phyloP scores from a whole-genome alignment of 2,888 invertebrate species.

The Patella caerulea region DNA sequence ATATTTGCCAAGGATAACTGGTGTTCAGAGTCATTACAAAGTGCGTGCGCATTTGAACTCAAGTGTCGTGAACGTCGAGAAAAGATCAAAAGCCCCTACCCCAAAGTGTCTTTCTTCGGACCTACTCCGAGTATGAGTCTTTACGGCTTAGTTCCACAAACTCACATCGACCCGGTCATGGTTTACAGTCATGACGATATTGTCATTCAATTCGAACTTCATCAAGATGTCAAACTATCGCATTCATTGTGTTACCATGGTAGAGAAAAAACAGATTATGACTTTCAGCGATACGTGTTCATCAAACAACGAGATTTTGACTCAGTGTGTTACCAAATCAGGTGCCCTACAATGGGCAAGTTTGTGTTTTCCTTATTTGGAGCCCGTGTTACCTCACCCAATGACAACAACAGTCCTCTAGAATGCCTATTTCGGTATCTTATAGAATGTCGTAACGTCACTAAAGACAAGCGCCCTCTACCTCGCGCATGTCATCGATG shows the following conservation, averaged over 20 bases:
- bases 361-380: slow-evolving; percentile 67
- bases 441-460: slow-evolving; percentile 63
- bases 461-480: slow-evolving; percentile 56
- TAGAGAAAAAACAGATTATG: slow-evolving; percentile 49
- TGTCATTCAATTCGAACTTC: slow-evolving; percentile 55
- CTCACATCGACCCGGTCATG: slow-evolving; percentile 60
- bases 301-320: slow-evolving; percentile 57
- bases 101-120: slow-evolving; percentile 61
- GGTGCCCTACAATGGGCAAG: slow-evolving; percentile 65
- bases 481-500: slow-evolving; percentile 65
- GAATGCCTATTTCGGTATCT: slow-evolving; percentile 66
- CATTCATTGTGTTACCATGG: slow-evolving; percentile 61
- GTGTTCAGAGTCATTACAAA: slow-evolving; percentile 65
- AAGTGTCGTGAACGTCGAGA: slow-evolving; percentile 59
- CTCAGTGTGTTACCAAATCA: slow-evolving; percentile 60
- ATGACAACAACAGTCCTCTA: slow-evolving; percentile 42
- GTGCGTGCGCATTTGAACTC: slow-evolving; percentile 67
- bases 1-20: slow-evolving; percentile 68
- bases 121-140: slow-evolving; percentile 56
- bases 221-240: slow-evolving; percentile 50
- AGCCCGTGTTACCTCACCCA: slow-evolving; percentile 42
- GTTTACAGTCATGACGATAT: slow-evolving; percentile 57
- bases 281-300: slow-evolving; percentile 62
- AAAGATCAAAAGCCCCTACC: slow-evolving; percentile 56
- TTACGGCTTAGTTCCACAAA: slow-evolving; percentile 55